These are phyloP conservation scores for Ascaphus truei DNA, from an alignment of 2,113 vertebrate species.

Conservation along the genomic window DNA sequence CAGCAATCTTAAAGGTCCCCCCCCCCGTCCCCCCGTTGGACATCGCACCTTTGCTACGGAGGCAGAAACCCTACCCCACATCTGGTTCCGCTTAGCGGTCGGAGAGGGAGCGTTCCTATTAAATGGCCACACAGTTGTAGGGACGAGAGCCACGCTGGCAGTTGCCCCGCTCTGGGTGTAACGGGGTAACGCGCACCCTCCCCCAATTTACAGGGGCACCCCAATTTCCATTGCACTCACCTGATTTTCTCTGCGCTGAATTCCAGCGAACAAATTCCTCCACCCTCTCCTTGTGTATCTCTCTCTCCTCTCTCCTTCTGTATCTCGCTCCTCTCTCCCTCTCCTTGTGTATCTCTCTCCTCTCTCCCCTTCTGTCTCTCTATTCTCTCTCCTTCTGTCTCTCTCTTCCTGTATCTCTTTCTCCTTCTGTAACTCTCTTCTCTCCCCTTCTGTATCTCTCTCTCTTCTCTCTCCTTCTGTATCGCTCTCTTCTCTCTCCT, in stretches of 20 bases:
- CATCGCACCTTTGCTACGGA: not conserved
- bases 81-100: conserved; percentile 23
- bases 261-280: no score
- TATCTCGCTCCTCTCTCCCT: no score
- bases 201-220: not conserved
- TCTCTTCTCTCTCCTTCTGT: no score
- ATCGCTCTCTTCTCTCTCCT: no score
- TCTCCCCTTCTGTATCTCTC: not conserved
- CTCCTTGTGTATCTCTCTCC: no score
- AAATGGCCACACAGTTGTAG: not conserved
- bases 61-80: not conserved
- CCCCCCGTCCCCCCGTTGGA: not conserved
- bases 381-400: not conserved
- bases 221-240: not conserved
- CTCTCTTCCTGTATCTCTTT: no score
- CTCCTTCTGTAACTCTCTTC: no score
- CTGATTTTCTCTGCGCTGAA: no score
- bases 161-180: not conserved
- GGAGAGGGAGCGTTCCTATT: not conserved
- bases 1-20: not conserved
- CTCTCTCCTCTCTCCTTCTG: not conserved
- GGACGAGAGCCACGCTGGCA: conserved; percentile 7
- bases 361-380: not conserved
- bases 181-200: not conserved
- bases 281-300: no score